A percentile compares a stretch with the other conserved stretches of the same genome.
Conservation (phyloP, 2,113 vertebrate species). For the Myodes glareolus region DNA sequence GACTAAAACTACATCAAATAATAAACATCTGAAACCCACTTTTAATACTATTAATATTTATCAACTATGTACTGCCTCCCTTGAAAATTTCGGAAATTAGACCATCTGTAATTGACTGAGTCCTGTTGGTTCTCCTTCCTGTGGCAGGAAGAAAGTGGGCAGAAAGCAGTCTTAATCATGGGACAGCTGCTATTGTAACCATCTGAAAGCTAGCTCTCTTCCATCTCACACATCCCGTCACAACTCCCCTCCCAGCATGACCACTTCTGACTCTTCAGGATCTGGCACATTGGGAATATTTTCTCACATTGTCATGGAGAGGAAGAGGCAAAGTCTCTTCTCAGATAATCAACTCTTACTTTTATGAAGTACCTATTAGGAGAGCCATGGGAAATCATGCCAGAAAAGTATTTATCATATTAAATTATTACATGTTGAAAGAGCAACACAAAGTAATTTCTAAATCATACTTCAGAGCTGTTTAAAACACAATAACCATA, state of each 20-base stretch:
- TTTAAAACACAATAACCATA: slow-evolving; percentile 44
- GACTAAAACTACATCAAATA: slow-evolving; percentile 16
- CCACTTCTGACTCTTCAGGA: slow-evolving; percentile 40
- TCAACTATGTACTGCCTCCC: neutral
- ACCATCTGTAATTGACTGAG: slow-evolving; percentile 31
- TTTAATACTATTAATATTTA: neutral
- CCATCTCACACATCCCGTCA: neutral
- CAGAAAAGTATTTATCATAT: slow-evolving; percentile 58
- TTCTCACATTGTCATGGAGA: slow-evolving; percentile 40
- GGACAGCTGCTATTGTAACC: neutral
- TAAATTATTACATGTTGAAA: slow-evolving; percentile 51
- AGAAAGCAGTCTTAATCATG: neutral
- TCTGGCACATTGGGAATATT: slow-evolving; percentile 36
- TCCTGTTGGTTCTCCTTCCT: neutral
- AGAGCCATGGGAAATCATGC: slow-evolving; percentile 40
- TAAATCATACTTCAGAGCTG: slow-evolving; percentile 53
- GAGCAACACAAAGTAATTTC: slow-evolving; percentile 44
- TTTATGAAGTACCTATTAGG: slow-evolving; percentile 62
- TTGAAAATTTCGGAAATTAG: slow-evolving; percentile 46
- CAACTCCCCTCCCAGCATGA: slow-evolving; percentile 9
- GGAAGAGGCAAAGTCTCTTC: slow-evolving; percentile 34
- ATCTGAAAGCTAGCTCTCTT: neutral
- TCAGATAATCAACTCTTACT: slow-evolving; percentile 61
- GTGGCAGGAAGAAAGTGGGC: neutral
- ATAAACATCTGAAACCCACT: neutral